Evolutionary conservation across 2,113 vertebrate genomes (phyloP), one percentile per base, ranked within the genome.

Genomic region (Scalopus aquaticus): DNA sequence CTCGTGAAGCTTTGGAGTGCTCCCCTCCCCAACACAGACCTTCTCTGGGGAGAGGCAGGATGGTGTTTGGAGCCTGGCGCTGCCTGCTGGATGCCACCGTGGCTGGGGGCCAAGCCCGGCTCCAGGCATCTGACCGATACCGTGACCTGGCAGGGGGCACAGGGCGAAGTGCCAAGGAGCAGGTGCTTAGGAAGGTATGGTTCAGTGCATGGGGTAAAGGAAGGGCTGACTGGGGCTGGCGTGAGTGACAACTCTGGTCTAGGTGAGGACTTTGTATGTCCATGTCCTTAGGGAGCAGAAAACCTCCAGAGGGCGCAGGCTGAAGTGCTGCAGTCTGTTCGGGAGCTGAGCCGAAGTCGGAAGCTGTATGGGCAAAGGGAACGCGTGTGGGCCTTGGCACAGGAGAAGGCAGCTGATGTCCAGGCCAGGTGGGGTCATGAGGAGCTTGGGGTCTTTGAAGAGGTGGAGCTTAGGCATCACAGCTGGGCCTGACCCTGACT

Each of bases 321-420:
- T 0, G 99, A 99, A 88, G 98, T 99, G 80, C 96, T 99, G 96
- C 99, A 99, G 74, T 98, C 99, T 0, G 97, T 99, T 77, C 98
- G 98, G 96, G 99, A 99, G 92, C 98, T 99, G 65, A 98, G 99
- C 96, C 98, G 98, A 96, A 98, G 98, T 0, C 99, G 98, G 97
- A 99, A 99, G 96, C 98, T 98, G 20, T 99, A 99, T 90, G 97
- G 97, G 30, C 99, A 99, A 51, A 97, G 99, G 20, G 98, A 98
- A 94, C 98, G 98, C 24, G 98, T 99, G 44, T 98, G 98, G 4
- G 97, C 97, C 42, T 98, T 98, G 64, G 99, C 98, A 93, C 98
- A 98, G 93, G 99, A 99, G 97, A 99, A 99, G 94, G 98, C 98
- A 0, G 98, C 99, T 0, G 99, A 99, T 0, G 98, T 99, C 92